Evolutionary conservation across 2,797 vertebrate genomes (phyloP).

Genomic region (Remorina albescens): DNA sequence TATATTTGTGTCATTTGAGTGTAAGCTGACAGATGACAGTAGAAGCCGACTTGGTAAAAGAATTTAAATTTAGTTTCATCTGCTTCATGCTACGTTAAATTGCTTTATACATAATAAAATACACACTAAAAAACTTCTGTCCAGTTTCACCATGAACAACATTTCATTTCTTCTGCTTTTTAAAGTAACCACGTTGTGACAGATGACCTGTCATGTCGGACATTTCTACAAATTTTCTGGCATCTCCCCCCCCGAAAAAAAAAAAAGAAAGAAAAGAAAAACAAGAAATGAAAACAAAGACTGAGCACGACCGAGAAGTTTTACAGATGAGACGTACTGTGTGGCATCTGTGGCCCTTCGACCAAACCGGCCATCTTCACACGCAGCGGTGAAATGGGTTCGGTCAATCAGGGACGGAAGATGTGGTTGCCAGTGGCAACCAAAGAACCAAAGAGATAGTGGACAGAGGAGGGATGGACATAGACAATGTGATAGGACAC

Average conservation of each 20-base stretch:
- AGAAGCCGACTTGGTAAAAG: too few relatives aligned
- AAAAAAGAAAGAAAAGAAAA: too few relatives aligned
- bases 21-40: too few relatives aligned
- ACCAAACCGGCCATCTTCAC: constrained; percentile 30
- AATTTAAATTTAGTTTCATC: too few relatives aligned
- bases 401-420: constrained; percentile 69
- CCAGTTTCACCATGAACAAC: background rate
- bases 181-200: background rate
- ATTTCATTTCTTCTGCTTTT: background rate
- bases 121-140: background rate
- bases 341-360: constrained; percentile 1
- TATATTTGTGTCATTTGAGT: too few relatives aligned
- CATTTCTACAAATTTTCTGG: background rate
- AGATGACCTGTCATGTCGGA: background rate
- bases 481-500: constrained; percentile 56
- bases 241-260: too few relatives aligned
- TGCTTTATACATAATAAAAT: too few relatives aligned
- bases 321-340: background rate
- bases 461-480: constrained; percentile 65
- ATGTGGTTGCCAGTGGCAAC: constrained; percentile 79
- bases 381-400: constrained; percentile 74
- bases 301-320: background rate
- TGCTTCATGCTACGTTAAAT: too few relatives aligned
- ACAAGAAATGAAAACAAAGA: background rate
- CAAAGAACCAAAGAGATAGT: constrained; percentile 63